phyloP scores from a whole-genome alignment of 1,140 invertebrate genomes.

The Anastrepha ludens region DNA sequence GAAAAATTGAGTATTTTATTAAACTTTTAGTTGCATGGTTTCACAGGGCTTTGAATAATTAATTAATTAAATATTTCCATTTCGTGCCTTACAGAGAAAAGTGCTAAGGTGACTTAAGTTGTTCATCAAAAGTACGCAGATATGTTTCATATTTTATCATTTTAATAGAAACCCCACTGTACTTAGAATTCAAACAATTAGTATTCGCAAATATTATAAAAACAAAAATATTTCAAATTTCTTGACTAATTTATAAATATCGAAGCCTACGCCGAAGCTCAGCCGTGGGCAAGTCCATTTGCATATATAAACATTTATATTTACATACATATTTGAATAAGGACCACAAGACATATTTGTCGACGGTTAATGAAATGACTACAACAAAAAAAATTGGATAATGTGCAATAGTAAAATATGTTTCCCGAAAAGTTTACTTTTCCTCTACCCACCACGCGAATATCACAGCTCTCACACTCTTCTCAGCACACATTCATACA shows the following conservation, averaged over 20 bases:
- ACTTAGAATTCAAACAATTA: background rate
- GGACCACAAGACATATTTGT: slow-evolving; percentile 51
- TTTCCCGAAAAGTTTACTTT: background rate
- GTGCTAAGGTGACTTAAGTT: too few relatives aligned
- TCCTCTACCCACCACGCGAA: background rate
- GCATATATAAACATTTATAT: background rate
- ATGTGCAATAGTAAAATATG: background rate
- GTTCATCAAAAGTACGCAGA: too few relatives aligned
- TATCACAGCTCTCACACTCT: background rate
- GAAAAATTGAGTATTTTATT: too few relatives aligned
- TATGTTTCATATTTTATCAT: too few relatives aligned
- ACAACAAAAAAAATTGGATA: slow-evolving; percentile 31
- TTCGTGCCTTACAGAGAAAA: too few relatives aligned
- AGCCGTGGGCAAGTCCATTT: background rate
- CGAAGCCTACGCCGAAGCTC: background rate
- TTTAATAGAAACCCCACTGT: background rate
- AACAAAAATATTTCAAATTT: background rate
- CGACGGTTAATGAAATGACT: slow-evolving; percentile 41
- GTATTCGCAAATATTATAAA: background rate
- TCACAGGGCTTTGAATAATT: too few relatives aligned
- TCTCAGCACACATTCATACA: background rate
- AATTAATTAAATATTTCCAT: too few relatives aligned
- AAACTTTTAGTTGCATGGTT: too few relatives aligned
- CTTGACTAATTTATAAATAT: background rate
- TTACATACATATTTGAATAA: slow-evolving; percentile 6